Conservation (phyloP, 2,797 vertebrate genomes). For the Pseudomugil tenellus region DNA sequence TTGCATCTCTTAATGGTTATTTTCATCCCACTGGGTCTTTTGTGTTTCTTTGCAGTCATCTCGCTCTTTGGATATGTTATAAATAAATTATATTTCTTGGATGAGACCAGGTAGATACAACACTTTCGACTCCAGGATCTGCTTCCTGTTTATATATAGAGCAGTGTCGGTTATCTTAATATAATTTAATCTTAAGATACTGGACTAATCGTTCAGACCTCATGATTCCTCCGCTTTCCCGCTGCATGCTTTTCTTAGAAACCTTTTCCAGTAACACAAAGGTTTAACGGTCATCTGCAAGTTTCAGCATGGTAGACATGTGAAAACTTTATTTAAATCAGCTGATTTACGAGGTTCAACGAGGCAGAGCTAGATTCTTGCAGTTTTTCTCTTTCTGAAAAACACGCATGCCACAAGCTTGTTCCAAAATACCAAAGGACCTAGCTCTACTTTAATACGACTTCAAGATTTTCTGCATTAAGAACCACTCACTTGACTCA, state of each 20-base stretch:
- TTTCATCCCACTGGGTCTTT: neutral
- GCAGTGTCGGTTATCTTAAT: neutral
- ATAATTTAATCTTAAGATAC: neutral
- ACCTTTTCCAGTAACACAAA: constrained; percentile 10
- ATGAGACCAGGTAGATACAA: neutral
- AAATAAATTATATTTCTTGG: neutral
- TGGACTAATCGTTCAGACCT: neutral
- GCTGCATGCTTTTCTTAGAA: constrained; percentile 4
- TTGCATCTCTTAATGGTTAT: neutral
- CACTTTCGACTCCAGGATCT: neutral
- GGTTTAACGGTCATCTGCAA: constrained; percentile 15
- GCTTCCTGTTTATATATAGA: neutral
- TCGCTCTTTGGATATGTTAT: neutral
- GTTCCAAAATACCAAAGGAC: neutral
- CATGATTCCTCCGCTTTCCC: neutral
- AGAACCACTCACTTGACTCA: constrained; percentile 62
- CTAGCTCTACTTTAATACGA: constrained; percentile 17
- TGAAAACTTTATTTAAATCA: neutral
- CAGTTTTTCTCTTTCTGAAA: neutral
- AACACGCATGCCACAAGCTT: constrained; percentile 21
- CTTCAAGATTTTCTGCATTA: constrained; percentile 37
- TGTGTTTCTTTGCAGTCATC: neutral
- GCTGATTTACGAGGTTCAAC: neutral
- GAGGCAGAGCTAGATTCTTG: neutral
- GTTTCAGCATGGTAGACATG: constrained; percentile 2